A percentile compares a stretch with the other conserved stretches of the same genome.
Conservation (phyloP, 2,888 invertebrate species). For the Chrysolina americana region DNA sequence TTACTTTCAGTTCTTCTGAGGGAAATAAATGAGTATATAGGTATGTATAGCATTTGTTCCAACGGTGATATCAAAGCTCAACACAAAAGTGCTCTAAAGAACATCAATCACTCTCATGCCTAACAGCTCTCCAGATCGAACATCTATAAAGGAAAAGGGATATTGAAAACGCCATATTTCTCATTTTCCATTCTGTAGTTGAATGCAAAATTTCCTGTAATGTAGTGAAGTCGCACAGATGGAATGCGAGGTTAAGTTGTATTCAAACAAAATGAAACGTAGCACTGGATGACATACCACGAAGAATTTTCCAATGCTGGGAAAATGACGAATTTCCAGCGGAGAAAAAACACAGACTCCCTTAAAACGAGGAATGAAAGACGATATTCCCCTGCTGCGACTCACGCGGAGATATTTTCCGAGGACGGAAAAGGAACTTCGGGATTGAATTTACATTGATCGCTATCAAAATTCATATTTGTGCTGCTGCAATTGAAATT, state of each 20-base stretch:
- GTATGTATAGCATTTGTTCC: background rate
- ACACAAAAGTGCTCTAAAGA: background rate
- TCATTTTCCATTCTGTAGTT: constrained; percentile 48
- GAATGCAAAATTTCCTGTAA: constrained; percentile 40
- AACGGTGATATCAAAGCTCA: background rate
- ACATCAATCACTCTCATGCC: constrained; percentile 17
- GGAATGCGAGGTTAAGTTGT: constrained; percentile 1
- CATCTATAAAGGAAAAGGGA: constrained; percentile 31
- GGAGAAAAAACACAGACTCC: background rate
- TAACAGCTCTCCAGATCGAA: constrained; percentile 24
- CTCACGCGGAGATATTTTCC: background rate
- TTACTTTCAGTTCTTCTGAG: no score
- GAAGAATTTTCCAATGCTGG: background rate
- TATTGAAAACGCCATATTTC: constrained; percentile 49
- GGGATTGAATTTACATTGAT: constrained; percentile 56
- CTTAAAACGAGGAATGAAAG: background rate
- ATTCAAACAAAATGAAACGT: constrained; percentile 18
- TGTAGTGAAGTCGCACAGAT: constrained; percentile 25
- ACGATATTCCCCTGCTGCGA: background rate
- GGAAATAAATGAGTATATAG: background rate
- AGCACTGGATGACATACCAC: background rate
- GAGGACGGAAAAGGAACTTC: constrained; percentile 40
- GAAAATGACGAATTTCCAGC: background rate
- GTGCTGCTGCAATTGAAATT: constrained; percentile 49
- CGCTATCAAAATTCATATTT: constrained; percentile 55